Conservation (phyloP, 2,888 invertebrate species). For the Pantelozetes paolii region DNA sequence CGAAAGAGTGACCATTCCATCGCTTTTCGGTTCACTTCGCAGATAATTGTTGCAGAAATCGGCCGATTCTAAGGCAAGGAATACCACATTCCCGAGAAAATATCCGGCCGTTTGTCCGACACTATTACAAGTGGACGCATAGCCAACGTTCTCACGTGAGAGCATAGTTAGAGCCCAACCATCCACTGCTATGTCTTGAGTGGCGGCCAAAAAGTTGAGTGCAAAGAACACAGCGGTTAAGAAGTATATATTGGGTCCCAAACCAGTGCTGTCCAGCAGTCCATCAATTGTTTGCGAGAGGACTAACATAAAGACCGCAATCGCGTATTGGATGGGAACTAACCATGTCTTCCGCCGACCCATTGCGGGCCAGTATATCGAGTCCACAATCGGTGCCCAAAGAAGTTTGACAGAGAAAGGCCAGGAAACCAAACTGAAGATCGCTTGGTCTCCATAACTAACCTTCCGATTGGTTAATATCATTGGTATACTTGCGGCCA, state of each 20-base stretch:
- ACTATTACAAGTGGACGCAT: constrained; percentile 97
- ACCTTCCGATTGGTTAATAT: constrained; percentile 85
- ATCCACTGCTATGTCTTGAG: constrained; percentile 99
- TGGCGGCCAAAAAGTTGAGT: constrained; percentile 93
- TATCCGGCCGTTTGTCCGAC: constrained; percentile 98
- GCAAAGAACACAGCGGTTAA: constrained; percentile 82
- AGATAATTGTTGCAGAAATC: constrained; percentile 93
- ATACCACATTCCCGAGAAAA: constrained; percentile 92
- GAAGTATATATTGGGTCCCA: constrained; percentile 65
- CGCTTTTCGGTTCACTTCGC: constrained; percentile 63
- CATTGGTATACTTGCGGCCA: constrained; percentile 92
- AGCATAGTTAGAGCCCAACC: constrained; percentile 99
- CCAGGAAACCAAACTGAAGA: constrained; percentile 86
- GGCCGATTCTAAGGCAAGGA: constrained; percentile 90
- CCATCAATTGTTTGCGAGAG: constrained; percentile 69
- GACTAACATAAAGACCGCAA: constrained; percentile 79
- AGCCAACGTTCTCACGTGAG: constrained; percentile 87
- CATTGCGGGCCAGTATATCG: constrained; percentile 69
- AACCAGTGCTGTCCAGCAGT: constrained; percentile 68
- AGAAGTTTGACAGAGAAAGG: constrained; percentile 81
- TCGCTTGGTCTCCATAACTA: constrained; percentile 83
- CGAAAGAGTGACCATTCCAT: constrained; percentile 61
- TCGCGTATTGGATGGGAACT: constrained; percentile 85
- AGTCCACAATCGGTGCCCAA: constrained; percentile 98
- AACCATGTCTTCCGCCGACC: constrained; percentile 86